These are phyloP conservation scores for Drosophila repleta DNA, from an alignment of 1,140 invertebrate species.

Conservation along the genomic window DNA sequence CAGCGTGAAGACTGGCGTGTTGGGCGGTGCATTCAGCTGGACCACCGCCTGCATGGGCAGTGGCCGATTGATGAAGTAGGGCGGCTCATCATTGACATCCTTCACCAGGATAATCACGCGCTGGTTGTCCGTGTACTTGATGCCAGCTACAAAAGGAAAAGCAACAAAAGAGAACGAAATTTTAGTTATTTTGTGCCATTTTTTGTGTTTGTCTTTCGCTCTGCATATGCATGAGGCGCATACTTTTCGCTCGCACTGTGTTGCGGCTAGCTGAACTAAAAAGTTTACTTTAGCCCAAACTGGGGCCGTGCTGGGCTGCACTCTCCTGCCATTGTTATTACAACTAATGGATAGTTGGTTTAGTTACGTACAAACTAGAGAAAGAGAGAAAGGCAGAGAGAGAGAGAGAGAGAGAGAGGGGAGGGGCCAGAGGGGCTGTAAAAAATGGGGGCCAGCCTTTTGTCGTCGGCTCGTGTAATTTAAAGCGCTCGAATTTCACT, in stretches of 20 bases:
- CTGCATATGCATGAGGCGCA: slow-evolving; percentile 32
- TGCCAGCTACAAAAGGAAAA: slow-evolving; percentile 62
- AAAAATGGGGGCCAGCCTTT: too few species aligned
- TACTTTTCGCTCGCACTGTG: slow-evolving; percentile 26
- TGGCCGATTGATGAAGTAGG: slow-evolving; percentile 97
- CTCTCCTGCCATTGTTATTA: slow-evolving; percentile 59
- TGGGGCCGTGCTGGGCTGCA: too few species aligned
- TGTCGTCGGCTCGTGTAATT: slow-evolving; percentile 49
- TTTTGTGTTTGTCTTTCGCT: neutral
- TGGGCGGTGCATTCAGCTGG: slow-evolving; percentile 96
- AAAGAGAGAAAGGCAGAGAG: neutral
- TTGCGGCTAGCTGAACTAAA: slow-evolving; percentile 26
- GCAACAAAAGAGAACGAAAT: slow-evolving; percentile 21
- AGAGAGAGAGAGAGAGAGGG: neutral
- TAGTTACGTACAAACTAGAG: neutral
- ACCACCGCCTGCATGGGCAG: slow-evolving; percentile 98
- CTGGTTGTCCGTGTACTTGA: slow-evolving; percentile 93
- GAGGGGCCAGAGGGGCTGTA: too few species aligned
- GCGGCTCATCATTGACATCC: slow-evolving; percentile 97
- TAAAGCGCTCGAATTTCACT: slow-evolving; percentile 67
- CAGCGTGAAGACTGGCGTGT: slow-evolving; percentile 97
- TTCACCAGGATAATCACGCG: slow-evolving; percentile 97
- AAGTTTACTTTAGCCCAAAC: slow-evolving; percentile 34
- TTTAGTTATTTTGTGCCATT: slow-evolving; percentile 5
- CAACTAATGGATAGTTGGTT: slow-evolving; percentile 65